phyloP scores from a whole-genome alignment of 2,888 invertebrate genomes.

The Habrosyne pyritoides region DNA sequence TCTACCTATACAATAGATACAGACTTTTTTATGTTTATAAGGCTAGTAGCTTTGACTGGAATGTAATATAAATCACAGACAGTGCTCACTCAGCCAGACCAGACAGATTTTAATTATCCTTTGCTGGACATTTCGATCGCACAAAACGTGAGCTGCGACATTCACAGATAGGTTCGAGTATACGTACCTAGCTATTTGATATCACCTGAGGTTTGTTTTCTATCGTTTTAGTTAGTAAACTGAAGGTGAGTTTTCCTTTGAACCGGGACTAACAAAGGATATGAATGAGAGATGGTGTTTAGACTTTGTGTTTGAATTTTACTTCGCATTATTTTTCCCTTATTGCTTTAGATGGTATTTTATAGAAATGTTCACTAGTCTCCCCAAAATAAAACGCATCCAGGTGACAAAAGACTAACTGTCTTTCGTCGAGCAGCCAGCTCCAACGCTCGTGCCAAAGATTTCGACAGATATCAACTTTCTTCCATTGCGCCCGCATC shows the following conservation, averaged over 20 bases:
- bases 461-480: conserved; percentile 67
- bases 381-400: background rate
- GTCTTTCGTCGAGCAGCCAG: conserved; percentile 72
- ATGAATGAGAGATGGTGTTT: too few relatives aligned
- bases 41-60: background rate
- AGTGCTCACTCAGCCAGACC: background rate
- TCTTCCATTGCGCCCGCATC: conserved; percentile 75
- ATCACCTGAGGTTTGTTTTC: background rate
- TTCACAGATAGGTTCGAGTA: background rate
- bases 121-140: background rate
- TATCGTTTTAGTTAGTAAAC: too few relatives aligned
- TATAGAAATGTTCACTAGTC: background rate
- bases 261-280: too few relatives aligned
- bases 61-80: background rate
- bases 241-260: background rate
- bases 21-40: background rate
- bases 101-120: background rate
- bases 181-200: background rate
- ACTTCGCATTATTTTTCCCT: background rate
- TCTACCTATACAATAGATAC: background rate
- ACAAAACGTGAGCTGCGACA: background rate
- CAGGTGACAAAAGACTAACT: conserved; percentile 37
- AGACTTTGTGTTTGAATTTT: too few relatives aligned
- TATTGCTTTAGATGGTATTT: background rate
- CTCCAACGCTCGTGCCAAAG: conserved; percentile 73